Base-by-base conservation (phyloP, 2,797 vertebrate species). In the Sebastes vulpes region DNA sequence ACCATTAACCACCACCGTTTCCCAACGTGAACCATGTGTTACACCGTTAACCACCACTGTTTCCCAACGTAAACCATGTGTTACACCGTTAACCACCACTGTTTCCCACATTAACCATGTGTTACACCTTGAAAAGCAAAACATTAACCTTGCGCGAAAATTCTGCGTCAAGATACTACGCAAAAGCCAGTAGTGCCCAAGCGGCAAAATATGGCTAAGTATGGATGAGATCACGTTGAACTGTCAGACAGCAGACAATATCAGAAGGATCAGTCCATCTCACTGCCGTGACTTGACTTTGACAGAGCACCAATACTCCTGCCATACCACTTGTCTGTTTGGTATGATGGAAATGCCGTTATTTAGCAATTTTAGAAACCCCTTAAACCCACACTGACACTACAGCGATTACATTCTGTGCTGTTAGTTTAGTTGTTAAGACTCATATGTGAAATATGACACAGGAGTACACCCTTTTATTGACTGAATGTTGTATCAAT, bases 201-300 rank as follows among this genome's bases (percentile, higher is more conserved):
- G 25, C 25, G 25, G 25, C 25, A 25, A 25, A 25, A 58, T 58
- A 31, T 46, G 4, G 16, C 5, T 16, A 26, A n/a, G 25, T 18
- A 16, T 25, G 54, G 14, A 26, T 26, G 54, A 57, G 25, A 28
- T 28, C 54, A 16, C 0, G 0, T 28, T 57, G 26, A 31, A 29
- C 58, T 60, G 90, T 81, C 92, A 74, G 84, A 75, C 79, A 79
- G 77, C 64, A 60, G 75, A 48, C 85, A 74, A 77, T 88, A 79
- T 92, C 88, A 84, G 54, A 63, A 63, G 87, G 90, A 89, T 93
- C 92, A 86, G 74, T 83, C 79, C 60, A 52, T 87, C 87, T 80
- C 64, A 29, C 35, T n/a, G 69, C 72, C 4, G 64, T 60, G 84
- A 84, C 60, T 60, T 59, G 77, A 75, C 83, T 82, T 71, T 85